Conservation (phyloP, 2,888 invertebrate genomes). For the Glyphotaelius pellucidus region DNA sequence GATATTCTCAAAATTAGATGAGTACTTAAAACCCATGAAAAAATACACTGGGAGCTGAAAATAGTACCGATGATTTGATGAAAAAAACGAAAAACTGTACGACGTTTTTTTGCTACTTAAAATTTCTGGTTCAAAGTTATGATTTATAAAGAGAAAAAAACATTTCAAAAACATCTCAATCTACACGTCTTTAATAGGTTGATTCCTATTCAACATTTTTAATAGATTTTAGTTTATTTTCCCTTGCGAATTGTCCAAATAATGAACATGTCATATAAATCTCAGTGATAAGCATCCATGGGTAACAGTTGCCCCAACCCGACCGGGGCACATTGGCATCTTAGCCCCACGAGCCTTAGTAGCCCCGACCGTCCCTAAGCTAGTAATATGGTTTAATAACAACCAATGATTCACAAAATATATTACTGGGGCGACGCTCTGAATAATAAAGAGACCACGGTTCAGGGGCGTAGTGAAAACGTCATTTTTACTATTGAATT, state of each 20-base stretch:
- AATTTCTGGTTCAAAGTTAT: too few species aligned
- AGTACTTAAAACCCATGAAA: too few species aligned
- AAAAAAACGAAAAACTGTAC: too few species aligned
- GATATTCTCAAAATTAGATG: too few species aligned
- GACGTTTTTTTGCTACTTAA: too few species aligned
- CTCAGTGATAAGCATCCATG: neutral
- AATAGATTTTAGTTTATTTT: neutral
- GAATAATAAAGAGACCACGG: constrained; percentile 63
- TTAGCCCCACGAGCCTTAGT: neutral
- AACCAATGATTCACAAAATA: constrained; percentile 67
- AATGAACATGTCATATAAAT: constrained; percentile 15
- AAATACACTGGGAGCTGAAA: too few species aligned
- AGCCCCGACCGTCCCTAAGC: constrained; percentile 37
- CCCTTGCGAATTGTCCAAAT: neutral
- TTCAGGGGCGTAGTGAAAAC: constrained; percentile 27
- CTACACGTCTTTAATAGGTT: neutral
- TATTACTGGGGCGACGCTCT: constrained; percentile 63
- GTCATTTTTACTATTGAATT: neutral
- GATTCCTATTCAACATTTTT: neutral
- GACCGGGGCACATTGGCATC: constrained; percentile 12
- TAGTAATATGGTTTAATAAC: constrained; percentile 66
- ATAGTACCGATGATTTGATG: too few species aligned
- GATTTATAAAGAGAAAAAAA: too few species aligned
- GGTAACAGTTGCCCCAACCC: constrained; percentile 14
- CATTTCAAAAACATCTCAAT: too few species aligned